These are phyloP conservation scores for Scatophagus argus DNA, from an alignment of 2,113 vertebrate genomes.

Conservation along the genomic window DNA sequence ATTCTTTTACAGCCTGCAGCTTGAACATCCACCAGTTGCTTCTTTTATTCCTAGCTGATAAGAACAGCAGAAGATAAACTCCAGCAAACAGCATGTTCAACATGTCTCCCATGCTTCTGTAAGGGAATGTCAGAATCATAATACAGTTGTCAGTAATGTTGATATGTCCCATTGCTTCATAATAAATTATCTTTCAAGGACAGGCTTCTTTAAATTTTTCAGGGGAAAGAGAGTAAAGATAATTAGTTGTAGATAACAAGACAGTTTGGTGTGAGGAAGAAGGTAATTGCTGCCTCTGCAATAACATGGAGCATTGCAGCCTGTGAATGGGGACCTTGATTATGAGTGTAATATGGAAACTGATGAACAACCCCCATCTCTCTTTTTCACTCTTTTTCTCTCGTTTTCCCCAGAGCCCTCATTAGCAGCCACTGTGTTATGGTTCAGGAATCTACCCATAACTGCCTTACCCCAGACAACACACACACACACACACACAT, in stretches of 20 bases:
- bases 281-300: constrained; percentile 26
- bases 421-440: constrained; percentile 74
- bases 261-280: not conserved
- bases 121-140: not conserved
- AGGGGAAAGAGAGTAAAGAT: not conserved
- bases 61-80: not conserved
- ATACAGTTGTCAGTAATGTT: not conserved
- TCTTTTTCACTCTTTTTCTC: constrained; percentile 25
- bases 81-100: not conserved
- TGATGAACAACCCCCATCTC: constrained; percentile 61
- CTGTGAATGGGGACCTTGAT: constrained; percentile 80
- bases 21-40: not conserved
- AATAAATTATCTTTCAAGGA: constrained; percentile 15
- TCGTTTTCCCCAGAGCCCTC: constrained; percentile 74
- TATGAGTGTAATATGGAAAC: constrained; percentile 69
- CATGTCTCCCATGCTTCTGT: not conserved
- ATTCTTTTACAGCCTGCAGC: not conserved
- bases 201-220: not conserved
- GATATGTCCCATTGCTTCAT: not conserved
- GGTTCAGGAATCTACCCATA: constrained; percentile 62
- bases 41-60: not conserved
- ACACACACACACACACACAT: constrained; percentile 34
- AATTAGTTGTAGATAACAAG: constrained; percentile 7
- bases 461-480: constrained; percentile 49
- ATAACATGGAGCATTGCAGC: constrained; percentile 36